Evolutionary conservation across 37 sponge, comb jelly and placozoan genomes (phyloP), one percentile per base, ranked within the genome.

Genomic region (Hexactinellida sp.): DNA sequence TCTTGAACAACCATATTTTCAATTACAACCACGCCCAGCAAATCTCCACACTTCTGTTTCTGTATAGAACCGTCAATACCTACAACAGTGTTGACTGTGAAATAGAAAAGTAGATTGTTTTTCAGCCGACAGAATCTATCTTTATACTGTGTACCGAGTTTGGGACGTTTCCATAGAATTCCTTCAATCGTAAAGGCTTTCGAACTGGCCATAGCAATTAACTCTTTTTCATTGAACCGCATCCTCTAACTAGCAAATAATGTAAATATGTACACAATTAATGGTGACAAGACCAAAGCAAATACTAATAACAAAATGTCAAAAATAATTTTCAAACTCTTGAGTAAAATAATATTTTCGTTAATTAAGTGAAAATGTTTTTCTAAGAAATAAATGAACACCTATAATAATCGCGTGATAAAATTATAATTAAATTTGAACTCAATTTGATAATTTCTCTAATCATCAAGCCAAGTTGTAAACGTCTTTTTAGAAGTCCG

Each of bases 1-100:
- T 63, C 76, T 63, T 63, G 76, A 3, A 63, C 34, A 28, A 63
- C 76, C 76, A 63, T 63, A 63, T 63, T 63, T n/a, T 63, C 76
- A 3, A 28, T 63, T 25, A 63, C 76, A 63, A 63, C 76, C 25
- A 63, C 76, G 5, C 76, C 76, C 34, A 63, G 13, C 13, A 63
- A n/a, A 7, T 63, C 76, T 63, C 76, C 76, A 28, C 28, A n/a
- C 13, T 23, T 63, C 76, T 63, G 76, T n/a, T 63, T 63, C 30
- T 25, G 28, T 21, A 63, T 28, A 7, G 34, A 21, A 3, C 76
- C 76, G 76, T 63, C 76, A 21, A 63, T 63, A n/a, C 76, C 30
- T 32, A n/a, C 13, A 21, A 63, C 30, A 3, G 30, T 3, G 30
- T 10, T n/a, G 34, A 63, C 76, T n/a, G 76, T 63, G 76, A 25